Evolutionary conservation across 2,113 vertebrate species (phyloP).

Genomic region (Proterorhinus semilunaris): DNA sequence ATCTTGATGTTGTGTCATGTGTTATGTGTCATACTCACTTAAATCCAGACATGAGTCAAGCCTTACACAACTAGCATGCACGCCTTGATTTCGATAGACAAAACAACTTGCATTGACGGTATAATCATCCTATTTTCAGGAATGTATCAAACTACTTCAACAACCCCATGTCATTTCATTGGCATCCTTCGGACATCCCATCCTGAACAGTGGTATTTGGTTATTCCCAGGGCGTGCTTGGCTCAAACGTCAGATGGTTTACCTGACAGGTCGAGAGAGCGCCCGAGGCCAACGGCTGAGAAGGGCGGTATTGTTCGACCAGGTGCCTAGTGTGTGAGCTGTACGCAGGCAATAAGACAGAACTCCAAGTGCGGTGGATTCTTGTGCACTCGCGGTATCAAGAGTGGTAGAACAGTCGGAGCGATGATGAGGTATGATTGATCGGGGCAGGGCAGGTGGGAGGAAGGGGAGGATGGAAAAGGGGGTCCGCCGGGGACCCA

Average conservation of each 20-base stretch:
- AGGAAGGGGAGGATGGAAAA: background rate
- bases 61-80: too few species aligned
- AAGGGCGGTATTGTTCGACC: conserved; percentile 45
- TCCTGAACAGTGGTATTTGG: conserved; percentile 27
- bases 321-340: conserved; percentile 43
- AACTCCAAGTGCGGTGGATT: conserved; percentile 51
- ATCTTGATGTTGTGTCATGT: too few species aligned
- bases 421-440: conserved; percentile 63
- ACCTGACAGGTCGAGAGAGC: conserved; percentile 42
- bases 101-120: background rate
- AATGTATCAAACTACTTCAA: background rate
- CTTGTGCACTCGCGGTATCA: conserved; percentile 47
- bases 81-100: background rate
- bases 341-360: conserved; percentile 5
- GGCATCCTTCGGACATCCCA: background rate
- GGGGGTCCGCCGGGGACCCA: conserved; percentile 36
- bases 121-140: background rate
- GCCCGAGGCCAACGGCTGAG: conserved; percentile 54
- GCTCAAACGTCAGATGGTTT: conserved; percentile 33
- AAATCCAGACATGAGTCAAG: too few species aligned
- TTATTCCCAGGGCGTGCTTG: conserved; percentile 25
- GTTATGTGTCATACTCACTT: too few species aligned
- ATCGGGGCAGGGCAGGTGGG: conserved; percentile 37
- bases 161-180: background rate
- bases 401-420: conserved; percentile 47